Conservation (phyloP, 30 jellyfish, hydroid and myxozoan genomes). For the Sanderia malayensis region DNA sequence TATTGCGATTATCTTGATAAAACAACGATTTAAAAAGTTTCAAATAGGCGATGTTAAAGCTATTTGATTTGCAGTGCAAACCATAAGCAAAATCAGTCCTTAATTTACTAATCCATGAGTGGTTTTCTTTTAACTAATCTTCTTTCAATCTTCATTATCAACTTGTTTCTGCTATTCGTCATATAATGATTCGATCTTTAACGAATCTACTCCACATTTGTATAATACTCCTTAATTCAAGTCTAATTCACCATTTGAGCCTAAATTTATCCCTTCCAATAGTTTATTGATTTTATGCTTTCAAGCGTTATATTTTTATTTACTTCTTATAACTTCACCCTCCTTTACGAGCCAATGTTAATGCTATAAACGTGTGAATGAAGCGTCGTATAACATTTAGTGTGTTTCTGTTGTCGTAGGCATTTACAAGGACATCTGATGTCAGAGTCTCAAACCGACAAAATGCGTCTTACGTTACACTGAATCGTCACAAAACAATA, state of each 20-base stretch:
- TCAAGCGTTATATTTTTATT: too few species aligned
- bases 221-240: too few species aligned
- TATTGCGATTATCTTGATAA: conserved; percentile 50
- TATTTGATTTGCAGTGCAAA: conserved; percentile 34
- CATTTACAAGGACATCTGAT: conserved; percentile 44
- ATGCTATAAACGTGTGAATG: too few species aligned
- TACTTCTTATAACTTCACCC: not conserved
- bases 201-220: too few species aligned
- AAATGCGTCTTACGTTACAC: conserved; percentile 27
- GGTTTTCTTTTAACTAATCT: not conserved
- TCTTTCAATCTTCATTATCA: conserved; percentile 4
- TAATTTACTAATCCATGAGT: not conserved
- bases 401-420: conserved; percentile 1
- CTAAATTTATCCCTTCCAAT: too few species aligned
- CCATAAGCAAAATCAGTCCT: conserved; percentile 14
- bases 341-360: not conserved
- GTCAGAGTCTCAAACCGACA: conserved; percentile 58
- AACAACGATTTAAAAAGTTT: conserved; percentile 61
- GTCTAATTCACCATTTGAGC: too few species aligned
- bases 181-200: too few species aligned
- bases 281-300: too few species aligned
- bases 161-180: not conserved
- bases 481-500: conserved; percentile 35
- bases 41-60: conserved; percentile 57
- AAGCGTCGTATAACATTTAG: not conserved